phyloP scores from a whole-genome alignment of 2,113 vertebrate species.

The Hippocampus comes region DNA sequence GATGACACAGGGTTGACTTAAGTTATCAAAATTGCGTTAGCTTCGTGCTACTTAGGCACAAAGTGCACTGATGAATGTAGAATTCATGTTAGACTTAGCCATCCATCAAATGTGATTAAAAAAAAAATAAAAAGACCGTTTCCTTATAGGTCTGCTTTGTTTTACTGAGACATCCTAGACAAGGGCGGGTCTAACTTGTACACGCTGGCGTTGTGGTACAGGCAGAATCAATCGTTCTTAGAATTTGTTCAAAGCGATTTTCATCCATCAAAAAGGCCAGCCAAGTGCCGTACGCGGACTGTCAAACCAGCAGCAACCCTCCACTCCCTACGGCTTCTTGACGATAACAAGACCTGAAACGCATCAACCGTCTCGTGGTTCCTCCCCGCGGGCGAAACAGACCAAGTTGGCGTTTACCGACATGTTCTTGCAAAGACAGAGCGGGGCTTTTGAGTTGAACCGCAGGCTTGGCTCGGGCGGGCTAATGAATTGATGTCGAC shows the following conservation, averaged over 20 bases:
- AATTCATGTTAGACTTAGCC: neutral
- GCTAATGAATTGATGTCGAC: neutral
- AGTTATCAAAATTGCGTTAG: neutral
- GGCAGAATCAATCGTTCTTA: too few species aligned
- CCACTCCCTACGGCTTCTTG: neutral
- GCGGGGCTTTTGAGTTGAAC: neutral
- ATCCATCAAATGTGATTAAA: neutral
- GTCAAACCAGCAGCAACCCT: slow-evolving; percentile 6
- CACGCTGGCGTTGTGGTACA: too few species aligned
- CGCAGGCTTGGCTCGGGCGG: neutral
- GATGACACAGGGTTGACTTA: neutral
- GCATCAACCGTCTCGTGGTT: neutral
- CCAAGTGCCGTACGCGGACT: neutral
- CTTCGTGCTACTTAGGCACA: neutral
- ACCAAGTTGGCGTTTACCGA: neutral
- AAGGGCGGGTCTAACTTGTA: too few species aligned
- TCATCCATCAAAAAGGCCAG: neutral
- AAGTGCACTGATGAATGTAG: neutral
- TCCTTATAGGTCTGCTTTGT: too few species aligned
- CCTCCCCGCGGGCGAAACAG: neutral
- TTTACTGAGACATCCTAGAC: too few species aligned
- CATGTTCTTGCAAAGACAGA: neutral
- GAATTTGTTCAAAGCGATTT: too few species aligned
- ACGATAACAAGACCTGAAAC: neutral
- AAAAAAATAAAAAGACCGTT: too few species aligned